Base-by-base conservation (phyloP, 2,888 invertebrate species). In the Drosophila diplacantha region DNA sequence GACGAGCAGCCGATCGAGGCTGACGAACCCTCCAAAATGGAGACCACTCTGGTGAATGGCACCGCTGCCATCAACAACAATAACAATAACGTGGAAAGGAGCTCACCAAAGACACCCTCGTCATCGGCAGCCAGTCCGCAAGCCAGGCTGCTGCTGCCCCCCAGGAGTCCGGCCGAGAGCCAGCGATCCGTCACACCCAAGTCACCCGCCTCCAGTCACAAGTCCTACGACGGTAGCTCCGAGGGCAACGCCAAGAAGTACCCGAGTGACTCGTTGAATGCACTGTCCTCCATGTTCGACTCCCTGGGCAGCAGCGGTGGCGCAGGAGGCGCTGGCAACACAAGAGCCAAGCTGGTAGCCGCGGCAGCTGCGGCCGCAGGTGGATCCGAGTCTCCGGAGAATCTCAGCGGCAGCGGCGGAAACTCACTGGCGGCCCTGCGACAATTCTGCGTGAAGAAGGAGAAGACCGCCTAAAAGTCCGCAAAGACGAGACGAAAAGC, bases 381-480 rank as follows among this genome's bases (percentile, higher is more conserved):
- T 0, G 69, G 55, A 11, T 12, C 71, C 6, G 72, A 84, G 39
- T 73, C 80, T 3, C 83, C 86, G 18, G 87, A 86, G 70, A 88
- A 87, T 73, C 84, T 87, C 24, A 83, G 81, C 59, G 85, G 81
- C 60, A 84, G 85, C 35, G 93, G 96, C 85, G 58, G 58, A 3
- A 97, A 98, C 88, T 98, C 98, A 35, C 89, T 98, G 74, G 97
- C 97, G 49, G 97, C 97, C 32, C 89, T 98, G 72, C 98, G 98
- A 88, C 97, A 97, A 89, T 92, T 98, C 58, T 96, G 98, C 90
- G 97, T 98, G 89, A 97, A 97, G 91, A 96, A 97, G 83, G 97
- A 97, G 84, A 87, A 87, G 84, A 86, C 87, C 85, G 87, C 87
- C 81, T 87, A 88, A 46, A 46, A 85, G 73, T 35, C 65, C 61